Base-by-base conservation (phyloP, 2,113 vertebrate genomes). In the Macrotis lagotis region DNA sequence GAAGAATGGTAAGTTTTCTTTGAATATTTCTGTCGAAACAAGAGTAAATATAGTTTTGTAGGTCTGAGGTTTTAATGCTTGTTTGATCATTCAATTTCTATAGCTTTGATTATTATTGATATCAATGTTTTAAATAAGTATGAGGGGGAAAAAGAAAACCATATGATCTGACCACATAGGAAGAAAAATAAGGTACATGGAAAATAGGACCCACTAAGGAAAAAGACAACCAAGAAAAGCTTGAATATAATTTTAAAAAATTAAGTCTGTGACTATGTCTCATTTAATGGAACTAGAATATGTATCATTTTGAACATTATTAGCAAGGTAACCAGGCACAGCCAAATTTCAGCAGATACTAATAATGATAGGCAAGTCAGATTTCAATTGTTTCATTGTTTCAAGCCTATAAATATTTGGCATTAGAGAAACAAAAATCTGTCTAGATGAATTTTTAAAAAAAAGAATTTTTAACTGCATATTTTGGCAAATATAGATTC, bases 241-340 rank as follows among this genome's bases (percentile, higher is more conserved):
- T 97, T 92, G 83, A 66, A 95, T 96, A 95, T 66, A 66, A 24
- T 66, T 90, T 92, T 0, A 55, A 92, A 94, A 19, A 96, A 98
- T 95, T 51, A 83, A 96, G 95, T 93, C 51, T n/a, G 0, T 91
- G 91, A 50, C 22, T 92, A 96, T 95, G 90, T 91, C 83, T 90
- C 26, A 44, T 52, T 97, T 92, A 88, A n/a, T 51, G 74, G n/a
- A 91, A 50, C 51, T 93, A 4, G 0, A 90, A 59, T 50, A 90
- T 95, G 74, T 88, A 89, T 90, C 95, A 96, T 88, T 88, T 50
- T 95, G 66, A 3, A 48, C 49, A 51, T 49, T n/a, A 96, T 96
- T 74, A n/a, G 14, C 89, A 53, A 94, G 26, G 48, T 51, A 90
- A 91, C 91, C 88, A 96, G 49, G 14, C 89, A 89, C 2, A 74